Base-by-base conservation (phyloP, 2,888 invertebrate genomes). In the Seira musarum region DNA sequence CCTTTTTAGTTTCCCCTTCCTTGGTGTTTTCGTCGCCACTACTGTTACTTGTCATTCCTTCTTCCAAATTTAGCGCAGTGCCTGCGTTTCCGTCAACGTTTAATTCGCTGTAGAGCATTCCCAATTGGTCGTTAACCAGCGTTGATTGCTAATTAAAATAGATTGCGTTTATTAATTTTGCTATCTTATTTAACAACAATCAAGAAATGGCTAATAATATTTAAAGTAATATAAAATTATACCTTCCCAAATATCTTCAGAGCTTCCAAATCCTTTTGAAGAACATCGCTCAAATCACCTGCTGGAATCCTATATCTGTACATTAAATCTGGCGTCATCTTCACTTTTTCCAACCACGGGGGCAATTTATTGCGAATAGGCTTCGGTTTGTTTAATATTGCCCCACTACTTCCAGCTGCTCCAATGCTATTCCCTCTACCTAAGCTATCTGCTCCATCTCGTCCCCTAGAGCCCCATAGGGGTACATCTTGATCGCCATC, bases 91-190 rank as follows among this genome's bases (percentile, higher is more conserved):
- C 91, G 22, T 87, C 88, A n/a, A 93, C 87, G 85, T 93, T 92
- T 87, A 94, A 89, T 86, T 94, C 94, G 40, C 91, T 86, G 87
- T 93, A 94, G 2, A 94, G 89, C 87, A 94, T 93, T 49, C 90
- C 90, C 22, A 95, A 88, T 88, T 95, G 95, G 74, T 94, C 93
- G 87, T 93, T 93, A 0, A 95, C 94, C 85, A 93, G 85, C 0
- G 90, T 86, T 0, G 94, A 93, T 92, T 94, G 90, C 75, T 82
- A 63, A 71, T 67, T 30, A 30, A 5, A 2, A 30, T 30, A 30
- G 30, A 30, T 5, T 30, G 30, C n/a, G n/a, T n/a, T n/a, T n/a
- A n/a, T n/a, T n/a, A n/a, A n/a, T n/a, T n/a, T n/a, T n/a, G 24
- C 10, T 66, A 66, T 25, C 10, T 66, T 19, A n/a, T n/a, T n/a